Base-by-base conservation (phyloP, 2,797 vertebrate genomes). In the Huso huso region DNA sequence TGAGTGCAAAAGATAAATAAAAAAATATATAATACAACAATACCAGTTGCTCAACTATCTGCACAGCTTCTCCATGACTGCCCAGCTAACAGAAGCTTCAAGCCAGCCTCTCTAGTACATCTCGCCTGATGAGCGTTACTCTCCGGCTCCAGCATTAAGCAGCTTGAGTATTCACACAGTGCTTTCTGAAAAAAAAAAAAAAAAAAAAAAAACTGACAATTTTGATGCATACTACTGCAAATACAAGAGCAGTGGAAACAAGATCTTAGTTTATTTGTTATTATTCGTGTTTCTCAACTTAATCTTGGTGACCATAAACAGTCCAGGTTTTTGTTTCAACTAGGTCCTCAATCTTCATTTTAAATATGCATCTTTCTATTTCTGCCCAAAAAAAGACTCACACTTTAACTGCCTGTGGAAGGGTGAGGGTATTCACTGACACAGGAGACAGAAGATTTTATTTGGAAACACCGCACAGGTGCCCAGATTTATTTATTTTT, bases 21-120 rank as follows among this genome's bases (percentile, higher is more conserved):
- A 18, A 18, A 18, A 18, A 18, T 18, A 18, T 18, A 49, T 4
- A 8, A n/a, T 9, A 60, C 48, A 51, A 69, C 75, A 80, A 86
- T 84, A 99, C 95, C 91, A 98, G 82, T 66, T 78, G 72, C 53
- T 90, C 71, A 6, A 87, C 85, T 8, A 93, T 74, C 50, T 89
- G 84, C 73, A 96, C 76, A 0, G 95, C 94, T 53, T 86, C 84
- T 37, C 77, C 51, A 6, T 78, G 87, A 71, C 83, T 87, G 66
- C 93, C 93, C 65, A 97, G 82, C 66, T 37, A 87, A 77, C 82
- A 84, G 51, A 90, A 90, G 81, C 94, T 95, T 51, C 95, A 90
- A n/a, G 93, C 91, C 81, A 89, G 93, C 67, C 93, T 90, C 79
- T 99, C 96, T 51, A 92, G 84, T 1, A 96, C 87, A 13, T 99